phyloP scores from a whole-genome alignment of 2,113 vertebrate genomes.

The Empidonax traillii region DNA sequence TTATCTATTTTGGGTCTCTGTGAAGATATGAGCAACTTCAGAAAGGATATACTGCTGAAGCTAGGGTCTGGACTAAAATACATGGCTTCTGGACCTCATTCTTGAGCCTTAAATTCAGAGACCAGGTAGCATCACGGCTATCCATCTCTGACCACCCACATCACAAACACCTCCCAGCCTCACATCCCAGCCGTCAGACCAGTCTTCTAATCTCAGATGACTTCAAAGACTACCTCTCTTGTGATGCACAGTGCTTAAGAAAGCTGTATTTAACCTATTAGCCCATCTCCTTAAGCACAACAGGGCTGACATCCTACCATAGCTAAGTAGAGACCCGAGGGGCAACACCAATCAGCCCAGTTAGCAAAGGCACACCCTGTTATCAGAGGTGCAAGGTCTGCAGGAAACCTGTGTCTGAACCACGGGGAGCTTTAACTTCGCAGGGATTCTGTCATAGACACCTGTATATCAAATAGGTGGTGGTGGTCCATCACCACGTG shows the following conservation, averaged over 20 bases:
- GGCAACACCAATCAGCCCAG: not conserved
- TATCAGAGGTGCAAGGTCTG: not conserved
- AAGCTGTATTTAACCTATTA: conserved; percentile 11
- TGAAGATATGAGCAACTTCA: not conserved
- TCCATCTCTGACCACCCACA: not conserved
- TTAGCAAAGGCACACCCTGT: not conserved
- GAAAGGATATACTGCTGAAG: not conserved
- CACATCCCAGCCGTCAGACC: not conserved
- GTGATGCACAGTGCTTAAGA: not conserved
- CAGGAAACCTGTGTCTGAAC: not conserved
- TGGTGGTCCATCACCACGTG: not conserved
- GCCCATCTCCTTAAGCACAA: not conserved
- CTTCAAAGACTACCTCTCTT: conserved; percentile 30
- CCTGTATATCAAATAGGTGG: not conserved
- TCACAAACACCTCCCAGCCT: not conserved
- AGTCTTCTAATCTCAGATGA: not conserved
- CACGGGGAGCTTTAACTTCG: not conserved
- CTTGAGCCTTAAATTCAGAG: not conserved
- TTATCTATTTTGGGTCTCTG: not conserved
- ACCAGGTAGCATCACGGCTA: not conserved
- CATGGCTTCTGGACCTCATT: not conserved
- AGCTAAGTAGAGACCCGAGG: not conserved
- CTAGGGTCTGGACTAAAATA: not conserved
- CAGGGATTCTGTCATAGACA: not conserved
- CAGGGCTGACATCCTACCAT: not conserved